Evolutionary conservation across 2,888 invertebrate species (phyloP).

Genomic region (Scaptomyza tumidula): DNA sequence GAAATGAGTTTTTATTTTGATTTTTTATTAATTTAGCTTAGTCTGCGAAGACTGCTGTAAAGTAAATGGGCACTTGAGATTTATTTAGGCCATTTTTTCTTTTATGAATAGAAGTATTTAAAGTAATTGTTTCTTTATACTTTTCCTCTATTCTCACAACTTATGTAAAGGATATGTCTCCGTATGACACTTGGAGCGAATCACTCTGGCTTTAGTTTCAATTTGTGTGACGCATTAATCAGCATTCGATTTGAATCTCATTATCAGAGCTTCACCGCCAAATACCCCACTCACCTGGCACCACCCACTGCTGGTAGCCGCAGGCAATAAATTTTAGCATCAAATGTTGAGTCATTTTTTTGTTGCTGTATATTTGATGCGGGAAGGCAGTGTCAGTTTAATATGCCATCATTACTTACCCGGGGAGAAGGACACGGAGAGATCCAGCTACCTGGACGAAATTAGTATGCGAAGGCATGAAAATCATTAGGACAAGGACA

Average conservation of each 20-base stretch:
- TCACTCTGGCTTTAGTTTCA: constrained; percentile 60
- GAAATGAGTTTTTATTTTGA: constrained; percentile 2
- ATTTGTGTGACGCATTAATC: constrained; percentile 75
- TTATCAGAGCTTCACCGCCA: constrained; percentile 46
- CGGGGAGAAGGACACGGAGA: constrained; percentile 16
- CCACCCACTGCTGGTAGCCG: constrained; percentile 28
- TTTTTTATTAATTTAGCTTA: constrained; percentile 3
- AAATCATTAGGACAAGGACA: constrained; percentile 68
- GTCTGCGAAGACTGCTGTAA: not conserved
- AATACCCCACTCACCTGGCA: not conserved
- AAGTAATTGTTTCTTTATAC: no score
- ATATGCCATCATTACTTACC: constrained; percentile 67
- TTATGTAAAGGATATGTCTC: constrained; percentile 4
- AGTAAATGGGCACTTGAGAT: not conserved
- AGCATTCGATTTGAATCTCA: constrained; percentile 78
- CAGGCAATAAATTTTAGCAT: constrained; percentile 72
- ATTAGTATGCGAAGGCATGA: constrained; percentile 77
- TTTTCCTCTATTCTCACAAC: not conserved
- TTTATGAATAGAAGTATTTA: no score
- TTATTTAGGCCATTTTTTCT: not conserved
- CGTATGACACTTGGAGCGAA: not conserved
- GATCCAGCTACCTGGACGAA: constrained; percentile 47
- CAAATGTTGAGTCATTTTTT: constrained; percentile 74
- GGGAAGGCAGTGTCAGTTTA: constrained; percentile 38
- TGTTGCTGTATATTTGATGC: constrained; percentile 24